Base-by-base conservation (phyloP, 2,797 vertebrate species). In the Rhinophrynus dorsalis region DNA sequence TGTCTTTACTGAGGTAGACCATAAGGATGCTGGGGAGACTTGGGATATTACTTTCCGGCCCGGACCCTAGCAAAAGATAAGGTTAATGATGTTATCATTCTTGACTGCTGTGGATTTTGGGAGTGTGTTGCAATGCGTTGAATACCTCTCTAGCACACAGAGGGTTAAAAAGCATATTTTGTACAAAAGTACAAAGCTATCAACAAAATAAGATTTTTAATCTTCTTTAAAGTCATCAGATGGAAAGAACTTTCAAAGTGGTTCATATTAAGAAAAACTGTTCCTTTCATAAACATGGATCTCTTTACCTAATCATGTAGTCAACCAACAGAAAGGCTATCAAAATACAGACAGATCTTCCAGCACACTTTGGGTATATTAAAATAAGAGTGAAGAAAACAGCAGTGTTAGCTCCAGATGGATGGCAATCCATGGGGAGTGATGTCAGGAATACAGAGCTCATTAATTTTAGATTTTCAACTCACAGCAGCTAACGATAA, bases 401-500 rank as follows among this genome's bases (percentile, higher is more conserved):
- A 56, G 21, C 30, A 63, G 58, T 50, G 60, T 57, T 26, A 72
- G 68, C 57, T 64, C 68, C 68, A 72, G 68, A 72, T 72, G 68
- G 68, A 58, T 45, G 20, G 42, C 52, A 65, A 58, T 65, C 68
- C 42, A 51, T 40, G 6, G 68, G 68, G 68, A 72, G 21, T 63
- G 30, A 51, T 58, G 52, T 64, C 40, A 50, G 60, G 42, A 72
- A 72, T 72, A 72, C 58, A 40, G 60, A 72, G 60, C 68, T 72
- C 68, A 65, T 64, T 72, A 64, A 72, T 65, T 72, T 72, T 65
- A 72, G 44, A 64, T 72, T 72, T 72, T 54, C 61, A 72, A 45
- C 65, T 72, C 68, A 65, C 61, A 65, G 68, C 52, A 57, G 52
- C 60, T 51, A 65, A 57, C 44, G 38, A 57, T 72, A 72, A 72